Evolutionary conservation across 2,797 vertebrate species (phyloP).

Genomic region (Sebastes taczanowskii): DNA sequence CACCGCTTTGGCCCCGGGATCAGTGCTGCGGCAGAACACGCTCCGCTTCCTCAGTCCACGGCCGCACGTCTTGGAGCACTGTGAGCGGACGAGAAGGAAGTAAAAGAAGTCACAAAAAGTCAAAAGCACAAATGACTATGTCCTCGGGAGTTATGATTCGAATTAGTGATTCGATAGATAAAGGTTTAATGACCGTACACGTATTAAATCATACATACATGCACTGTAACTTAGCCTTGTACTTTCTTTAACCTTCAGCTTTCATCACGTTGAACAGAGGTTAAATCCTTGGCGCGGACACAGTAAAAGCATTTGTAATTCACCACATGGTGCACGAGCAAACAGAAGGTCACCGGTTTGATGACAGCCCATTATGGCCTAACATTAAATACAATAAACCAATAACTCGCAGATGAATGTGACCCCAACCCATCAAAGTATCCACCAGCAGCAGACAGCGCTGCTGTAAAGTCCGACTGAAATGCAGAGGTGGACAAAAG

Average conservation of each 20-base stretch:
- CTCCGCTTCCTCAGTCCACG: slow-evolving; percentile 90
- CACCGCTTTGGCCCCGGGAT: slow-evolving; percentile 73
- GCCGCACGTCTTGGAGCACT: slow-evolving; percentile 98
- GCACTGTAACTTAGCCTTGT: neutral
- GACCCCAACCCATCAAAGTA: slow-evolving; percentile 52
- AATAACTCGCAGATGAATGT: slow-evolving; percentile 55
- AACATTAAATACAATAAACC: slow-evolving; percentile 68
- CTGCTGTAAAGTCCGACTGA: slow-evolving; percentile 53
- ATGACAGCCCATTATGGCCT: slow-evolving; percentile 52
- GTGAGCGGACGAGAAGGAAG: neutral
- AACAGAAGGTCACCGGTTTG: slow-evolving; percentile 59
- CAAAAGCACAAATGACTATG: neutral
- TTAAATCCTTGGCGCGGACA: slow-evolving; percentile 38
- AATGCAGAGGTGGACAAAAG: slow-evolving; percentile 29
- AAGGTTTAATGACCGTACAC: neutral
- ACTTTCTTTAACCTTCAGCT: slow-evolving; percentile 55
- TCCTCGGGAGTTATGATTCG: neutral
- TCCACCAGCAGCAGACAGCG: slow-evolving; percentile 5
- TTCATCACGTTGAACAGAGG: slow-evolving; percentile 25
- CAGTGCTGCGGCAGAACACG: slow-evolving; percentile 86
- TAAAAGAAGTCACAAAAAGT: neutral
- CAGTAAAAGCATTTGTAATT: slow-evolving; percentile 37
- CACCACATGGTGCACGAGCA: slow-evolving; percentile 34
- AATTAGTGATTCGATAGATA: slow-evolving; percentile 3
- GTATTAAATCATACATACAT: neutral